Percentiles rank a stretch among this genome's conserved stretches.
These are phyloP conservation scores for Pseudopleuronectes americanus DNA, from an alignment of 2,797 vertebrate species.

Conservation along the genomic window DNA sequence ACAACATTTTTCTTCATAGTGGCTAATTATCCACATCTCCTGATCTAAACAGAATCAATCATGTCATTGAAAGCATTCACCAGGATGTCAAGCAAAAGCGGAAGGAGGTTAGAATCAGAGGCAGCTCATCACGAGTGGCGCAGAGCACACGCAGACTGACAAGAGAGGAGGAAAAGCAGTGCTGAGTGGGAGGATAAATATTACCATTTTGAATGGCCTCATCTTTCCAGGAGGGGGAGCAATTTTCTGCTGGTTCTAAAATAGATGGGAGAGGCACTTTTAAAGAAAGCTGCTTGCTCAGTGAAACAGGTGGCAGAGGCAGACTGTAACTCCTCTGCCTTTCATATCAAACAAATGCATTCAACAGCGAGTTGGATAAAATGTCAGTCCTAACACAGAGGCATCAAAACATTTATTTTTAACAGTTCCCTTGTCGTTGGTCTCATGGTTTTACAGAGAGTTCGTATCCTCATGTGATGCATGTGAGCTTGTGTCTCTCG, in stretches of 20 bases:
- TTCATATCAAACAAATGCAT: conserved; percentile 29
- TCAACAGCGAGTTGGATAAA: conserved; percentile 24
- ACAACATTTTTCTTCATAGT: background rate
- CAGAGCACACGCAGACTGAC: conserved; percentile 35
- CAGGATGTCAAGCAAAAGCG: conserved; percentile 12
- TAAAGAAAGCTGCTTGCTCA: conserved; percentile 33
- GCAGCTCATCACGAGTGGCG: conserved; percentile 1
- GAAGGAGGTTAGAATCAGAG: conserved; percentile 18
- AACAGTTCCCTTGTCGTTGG: background rate
- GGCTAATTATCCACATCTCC: background rate
- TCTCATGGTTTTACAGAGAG: conserved; percentile 1
- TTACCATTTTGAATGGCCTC: conserved; percentile 84
- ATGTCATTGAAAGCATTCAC: conserved; percentile 10
- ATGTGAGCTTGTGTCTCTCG: conserved; percentile 15
- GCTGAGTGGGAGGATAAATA: conserved; percentile 55
- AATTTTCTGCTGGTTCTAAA: conserved; percentile 83
- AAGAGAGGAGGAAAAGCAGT: conserved; percentile 50
- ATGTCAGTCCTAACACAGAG: conserved; percentile 9
- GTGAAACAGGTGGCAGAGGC: conserved; percentile 49
- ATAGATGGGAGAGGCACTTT: conserved; percentile 74
- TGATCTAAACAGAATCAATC: conserved; percentile 14
- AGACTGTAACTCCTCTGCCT: conserved; percentile 20
- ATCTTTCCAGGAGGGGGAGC: conserved; percentile 81
- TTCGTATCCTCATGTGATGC: background rate
- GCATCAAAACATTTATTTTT: conserved; percentile 15